Evolutionary conservation across 2,888 invertebrate species (phyloP).

Genomic region (Sinodicranocentrus sp.): DNA sequence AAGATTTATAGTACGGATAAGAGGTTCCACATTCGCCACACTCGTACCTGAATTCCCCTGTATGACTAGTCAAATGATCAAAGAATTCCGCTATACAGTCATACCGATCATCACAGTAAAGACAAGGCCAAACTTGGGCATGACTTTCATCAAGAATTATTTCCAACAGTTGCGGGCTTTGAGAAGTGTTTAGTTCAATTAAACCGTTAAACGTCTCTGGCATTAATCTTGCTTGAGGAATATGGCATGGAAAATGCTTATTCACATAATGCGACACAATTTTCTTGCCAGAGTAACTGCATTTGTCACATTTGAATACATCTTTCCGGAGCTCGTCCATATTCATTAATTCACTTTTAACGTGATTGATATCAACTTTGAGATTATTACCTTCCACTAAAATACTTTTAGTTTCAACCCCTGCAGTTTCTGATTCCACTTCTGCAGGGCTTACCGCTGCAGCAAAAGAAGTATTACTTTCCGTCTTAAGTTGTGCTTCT

Average conservation of each 20-base stretch:
- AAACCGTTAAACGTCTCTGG: slow-evolving; percentile 55
- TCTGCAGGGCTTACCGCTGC: background rate
- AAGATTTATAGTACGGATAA: slow-evolving; percentile 47
- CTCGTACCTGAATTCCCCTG: slow-evolving; percentile 86
- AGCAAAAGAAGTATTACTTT: too few relatives aligned
- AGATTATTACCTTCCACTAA: background rate
- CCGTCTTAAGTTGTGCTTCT: too few relatives aligned
- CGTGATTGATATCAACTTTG: background rate
- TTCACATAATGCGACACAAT: slow-evolving; percentile 85
- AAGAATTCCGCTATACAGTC: slow-evolving; percentile 80
- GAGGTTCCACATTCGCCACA: slow-evolving; percentile 82
- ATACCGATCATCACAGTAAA: slow-evolving; percentile 61
- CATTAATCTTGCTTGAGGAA: slow-evolving; percentile 69
- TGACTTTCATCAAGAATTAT: slow-evolving; percentile 53
- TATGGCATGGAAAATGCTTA: slow-evolving; percentile 81
- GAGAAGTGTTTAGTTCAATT: slow-evolving; percentile 57
- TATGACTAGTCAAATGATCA: slow-evolving; percentile 87
- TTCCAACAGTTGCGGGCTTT: slow-evolving; percentile 66
- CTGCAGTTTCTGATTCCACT: background rate
- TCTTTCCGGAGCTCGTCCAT: slow-evolving; percentile 19
- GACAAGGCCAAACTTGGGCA: slow-evolving; percentile 55
- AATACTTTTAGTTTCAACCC: background rate
- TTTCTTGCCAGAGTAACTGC: slow-evolving; percentile 81
- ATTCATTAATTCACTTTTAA: background rate
- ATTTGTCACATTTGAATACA: slow-evolving; percentile 81